Conservation (phyloP, 2,888 invertebrate genomes). For the Omphaloscelis lunosa region DNA sequence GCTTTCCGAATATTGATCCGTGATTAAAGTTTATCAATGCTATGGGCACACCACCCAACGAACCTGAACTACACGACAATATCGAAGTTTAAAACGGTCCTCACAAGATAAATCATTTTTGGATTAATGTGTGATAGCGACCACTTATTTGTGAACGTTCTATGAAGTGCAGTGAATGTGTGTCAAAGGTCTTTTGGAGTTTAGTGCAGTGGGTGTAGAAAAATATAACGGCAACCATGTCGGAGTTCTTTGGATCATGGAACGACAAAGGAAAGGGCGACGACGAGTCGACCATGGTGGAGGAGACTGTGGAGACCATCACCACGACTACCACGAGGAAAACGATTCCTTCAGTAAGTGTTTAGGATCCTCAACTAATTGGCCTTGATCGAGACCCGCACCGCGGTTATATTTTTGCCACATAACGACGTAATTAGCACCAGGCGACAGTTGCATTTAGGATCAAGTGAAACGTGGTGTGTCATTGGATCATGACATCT, state of each 20-base stretch:
- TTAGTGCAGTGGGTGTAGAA: slow-evolving; percentile 81
- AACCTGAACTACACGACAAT: slow-evolving; percentile 72
- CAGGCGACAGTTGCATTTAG: slow-evolving; percentile 62
- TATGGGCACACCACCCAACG: slow-evolving; percentile 72
- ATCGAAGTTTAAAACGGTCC: slow-evolving; percentile 67
- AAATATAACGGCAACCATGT: slow-evolving; percentile 79
- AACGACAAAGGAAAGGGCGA: slow-evolving; percentile 74
- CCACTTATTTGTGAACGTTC: slow-evolving; percentile 69
- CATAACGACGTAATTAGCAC: slow-evolving; percentile 72
- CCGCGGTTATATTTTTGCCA: slow-evolving; percentile 76
- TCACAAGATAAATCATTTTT: slow-evolving; percentile 43
- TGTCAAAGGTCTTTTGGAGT: slow-evolving; percentile 77
- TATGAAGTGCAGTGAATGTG: slow-evolving; percentile 84
- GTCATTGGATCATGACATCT: slow-evolving; percentile 70
- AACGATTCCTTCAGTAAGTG: slow-evolving; percentile 81
- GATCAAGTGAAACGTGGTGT: slow-evolving; percentile 68
- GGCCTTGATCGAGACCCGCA: slow-evolving; percentile 78
- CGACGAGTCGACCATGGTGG: slow-evolving; percentile 70
- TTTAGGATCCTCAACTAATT: slow-evolving; percentile 45
- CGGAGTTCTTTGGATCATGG: slow-evolving; percentile 89
- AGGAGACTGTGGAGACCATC: slow-evolving; percentile 84
- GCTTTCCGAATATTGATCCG: slow-evolving; percentile 62
- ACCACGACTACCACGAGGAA: slow-evolving; percentile 84
- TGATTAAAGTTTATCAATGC: slow-evolving; percentile 67
- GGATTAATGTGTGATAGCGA: slow-evolving; percentile 69